Percentiles rank a stretch among this genome's conserved stretches.
Evolutionary conservation across 1,140 invertebrate genomes (phyloP).

Genomic region (Zelostemma sp.): DNA sequence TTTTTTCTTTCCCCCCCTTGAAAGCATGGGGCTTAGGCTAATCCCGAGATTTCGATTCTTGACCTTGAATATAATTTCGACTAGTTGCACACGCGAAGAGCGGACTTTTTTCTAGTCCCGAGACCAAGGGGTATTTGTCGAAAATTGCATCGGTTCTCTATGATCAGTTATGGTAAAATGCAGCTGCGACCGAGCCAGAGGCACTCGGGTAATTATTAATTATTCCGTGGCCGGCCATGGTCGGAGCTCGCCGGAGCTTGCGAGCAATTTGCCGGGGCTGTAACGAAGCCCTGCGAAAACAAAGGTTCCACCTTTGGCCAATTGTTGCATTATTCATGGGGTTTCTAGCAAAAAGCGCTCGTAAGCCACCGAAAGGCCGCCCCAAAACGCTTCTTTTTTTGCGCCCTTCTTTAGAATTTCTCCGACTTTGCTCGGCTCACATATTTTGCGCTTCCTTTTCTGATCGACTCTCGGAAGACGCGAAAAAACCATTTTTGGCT

Average conservation of each 20-base stretch:
- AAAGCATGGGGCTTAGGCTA: no score
- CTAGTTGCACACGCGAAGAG: background rate
- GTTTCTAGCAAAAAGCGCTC: slow-evolving; percentile 62
- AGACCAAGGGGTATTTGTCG: slow-evolving; percentile 3
- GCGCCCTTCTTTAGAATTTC: no score
- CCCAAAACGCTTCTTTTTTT: slow-evolving; percentile 12
- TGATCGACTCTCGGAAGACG: no score
- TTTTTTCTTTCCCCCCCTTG: background rate
- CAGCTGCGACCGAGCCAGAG: slow-evolving; percentile 27
- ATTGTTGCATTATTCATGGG: slow-evolving; percentile 69
- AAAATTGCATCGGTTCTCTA: slow-evolving; percentile 31
- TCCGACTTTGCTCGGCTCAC: no score
- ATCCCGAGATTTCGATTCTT: no score
- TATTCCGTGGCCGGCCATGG: slow-evolving; percentile 45
- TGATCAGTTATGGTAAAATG: slow-evolving; percentile 26
- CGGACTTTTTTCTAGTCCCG: background rate
- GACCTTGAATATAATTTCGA: background rate
- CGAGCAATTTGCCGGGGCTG: slow-evolving; percentile 60
- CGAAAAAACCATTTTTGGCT: no score
- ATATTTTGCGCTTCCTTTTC: no score
- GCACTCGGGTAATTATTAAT: slow-evolving; percentile 54
- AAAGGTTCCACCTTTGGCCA: slow-evolving; percentile 60
- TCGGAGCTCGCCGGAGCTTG: slow-evolving; percentile 48
- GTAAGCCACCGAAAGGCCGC: slow-evolving; percentile 35
- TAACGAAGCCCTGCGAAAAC: slow-evolving; percentile 65